Evolutionary conservation across 2,797 vertebrate species (phyloP).

Genomic region (Mallotus villosus): DNA sequence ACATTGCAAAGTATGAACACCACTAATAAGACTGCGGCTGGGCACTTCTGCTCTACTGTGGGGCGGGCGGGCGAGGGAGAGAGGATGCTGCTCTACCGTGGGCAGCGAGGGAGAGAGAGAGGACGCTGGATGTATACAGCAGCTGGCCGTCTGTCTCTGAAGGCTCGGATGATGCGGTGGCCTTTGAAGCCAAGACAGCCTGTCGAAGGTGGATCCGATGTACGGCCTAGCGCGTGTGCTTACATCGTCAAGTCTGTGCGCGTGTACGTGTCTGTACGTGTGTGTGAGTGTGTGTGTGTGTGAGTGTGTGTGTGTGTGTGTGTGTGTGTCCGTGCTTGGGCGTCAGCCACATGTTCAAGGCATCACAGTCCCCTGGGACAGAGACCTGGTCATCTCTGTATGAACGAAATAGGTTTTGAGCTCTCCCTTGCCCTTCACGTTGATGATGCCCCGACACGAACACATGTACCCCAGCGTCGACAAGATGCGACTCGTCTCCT

Average conservation of each 20-base stretch:
- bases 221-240: background rate
- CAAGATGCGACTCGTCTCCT: conserved; percentile 87
- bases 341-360: conserved; percentile 72
- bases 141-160: conserved; percentile 2
- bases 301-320: conserved; percentile 37
- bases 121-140: conserved; percentile 38
- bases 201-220: conserved; percentile 30
- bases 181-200: background rate
- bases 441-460: conserved; percentile 94
- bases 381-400: conserved; percentile 93
- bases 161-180: background rate
- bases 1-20: no score
- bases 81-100: conserved; percentile 18
- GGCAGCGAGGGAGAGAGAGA: conserved; percentile 46
- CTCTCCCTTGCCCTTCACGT: conserved; percentile 97
- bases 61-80: no score
- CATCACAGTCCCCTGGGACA: conserved; percentile 92
- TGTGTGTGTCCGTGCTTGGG: conserved; percentile 8
- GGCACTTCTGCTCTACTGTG: conserved; percentile 20
- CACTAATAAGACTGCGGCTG: conserved; percentile 25
- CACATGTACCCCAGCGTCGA: conserved; percentile 90
- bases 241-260: conserved; percentile 3
- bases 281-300: conserved; percentile 38
- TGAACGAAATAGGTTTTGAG: conserved; percentile 96
- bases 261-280: conserved; percentile 22